Base-by-base conservation (phyloP, 1,140 invertebrate species). In the Leptinotarsa texana region DNA sequence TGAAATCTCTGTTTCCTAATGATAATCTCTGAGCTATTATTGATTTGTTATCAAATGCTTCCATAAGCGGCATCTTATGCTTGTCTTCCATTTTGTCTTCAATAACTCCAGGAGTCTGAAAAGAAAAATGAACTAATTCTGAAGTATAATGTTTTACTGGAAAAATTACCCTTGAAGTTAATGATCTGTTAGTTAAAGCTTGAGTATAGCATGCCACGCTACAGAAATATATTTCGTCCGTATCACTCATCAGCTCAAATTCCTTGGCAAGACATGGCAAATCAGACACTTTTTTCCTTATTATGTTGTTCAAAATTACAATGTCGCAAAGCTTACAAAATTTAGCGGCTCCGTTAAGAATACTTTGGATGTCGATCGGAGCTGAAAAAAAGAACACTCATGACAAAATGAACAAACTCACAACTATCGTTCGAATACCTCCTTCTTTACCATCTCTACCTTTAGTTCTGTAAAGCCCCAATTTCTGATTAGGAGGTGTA, bases 251-350 rank as follows among this genome's bases (percentile, higher is more conserved):
- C 27, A 89, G 85, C 82, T 93, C 92, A 65, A 89, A 90, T 42
- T 90, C 89, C 79, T 91, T 90, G 70, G 89, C 89, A 24, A 94
- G 84, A 72, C 93, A 89, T 47, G 93, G 92, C 77, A 96, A 89
- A 82, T 96, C 94, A 1, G 92, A 91, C 6, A 92, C 91, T 86
- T 93, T 95, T 79, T 95, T 96, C 74, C 91, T 87, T 27, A 96
- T 93, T 27, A 93, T 88, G 77, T 92, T 93, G 85, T 93, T 94
- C 68, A 95, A 86, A 78, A 97, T 94, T 15, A 96, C 93, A 66
- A 96, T 92, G 84, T 97, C 95, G 86, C 96, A 98, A 82, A 96
- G 94, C 47, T 93, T 89, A 86, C 96, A 98, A 85, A 97, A 97
- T 83, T 95, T 95, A 0, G 93, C 93, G 8, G 91, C 92, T 62